Evolutionary conservation across 2,113 vertebrate genomes (phyloP), one percentile per base, ranked within the genome.

Genomic region (Amblyopsis rosae): DNA sequence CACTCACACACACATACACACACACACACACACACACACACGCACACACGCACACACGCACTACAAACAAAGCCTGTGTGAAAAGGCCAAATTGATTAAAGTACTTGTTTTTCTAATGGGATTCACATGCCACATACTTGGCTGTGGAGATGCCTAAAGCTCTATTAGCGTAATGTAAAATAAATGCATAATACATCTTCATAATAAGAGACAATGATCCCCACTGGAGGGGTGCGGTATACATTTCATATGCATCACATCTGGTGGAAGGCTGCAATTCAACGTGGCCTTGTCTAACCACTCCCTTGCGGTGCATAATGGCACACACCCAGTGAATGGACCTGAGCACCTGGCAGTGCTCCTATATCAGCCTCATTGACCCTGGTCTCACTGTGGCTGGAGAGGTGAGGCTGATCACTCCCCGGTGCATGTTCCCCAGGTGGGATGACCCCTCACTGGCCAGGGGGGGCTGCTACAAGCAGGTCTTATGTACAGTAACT

Each of bases 41-140:
- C 8, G 19, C 58, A n/a, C 19, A 12, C 56, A 58, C 17, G 6
- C 56, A 58, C 12, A 45, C 50, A 3, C 62, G 2, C 65, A 68
- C 19, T 70, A 72, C 76, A 77, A 59, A 69, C 49, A 80, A 82
- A 88, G 93, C 90, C 91, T 93, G 93, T 76, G 84, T 89, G 82
- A 91, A 83, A 84, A 91, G 90, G 89, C 89, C 93, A 83, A 89
- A 92, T 92, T 92, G 86, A 85, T 89, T 84, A 8, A 81, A 87
- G 87, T 91, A 83, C 91, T 91, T 73, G 80, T 83, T 65, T 77
- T 86, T 83, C 70, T 41, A 54, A 76, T 68, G 77, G 77, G 73
- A 6, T 26, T 51, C 82, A 72, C 83, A 78, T 87, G 85, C 89
- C 86, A 73, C 60, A 84, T 86, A 90, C 89, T 84, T 64, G 87